Conservation (phyloP, 2,888 invertebrate species). For the Leptodirus hochenwartii region DNA sequence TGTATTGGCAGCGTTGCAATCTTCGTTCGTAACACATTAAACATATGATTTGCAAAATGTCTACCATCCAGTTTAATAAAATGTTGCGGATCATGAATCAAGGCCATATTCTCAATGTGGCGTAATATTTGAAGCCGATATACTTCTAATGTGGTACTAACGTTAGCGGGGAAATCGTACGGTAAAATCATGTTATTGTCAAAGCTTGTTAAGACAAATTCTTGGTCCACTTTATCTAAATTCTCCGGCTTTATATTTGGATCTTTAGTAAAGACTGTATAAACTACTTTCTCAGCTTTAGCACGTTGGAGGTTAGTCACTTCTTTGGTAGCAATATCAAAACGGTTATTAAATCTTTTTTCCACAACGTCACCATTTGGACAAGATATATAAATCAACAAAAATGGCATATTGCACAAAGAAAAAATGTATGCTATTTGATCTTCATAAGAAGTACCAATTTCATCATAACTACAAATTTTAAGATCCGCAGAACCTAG, state of each 20-base stretch:
- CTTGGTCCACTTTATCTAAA: not conserved
- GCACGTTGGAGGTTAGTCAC: constrained; percentile 17
- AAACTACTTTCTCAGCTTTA: constrained; percentile 10
- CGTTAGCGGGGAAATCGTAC: constrained; percentile 27
- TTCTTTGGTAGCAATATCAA: constrained; percentile 19
- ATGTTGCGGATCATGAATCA: constrained; percentile 33
- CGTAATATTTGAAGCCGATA: constrained; percentile 29
- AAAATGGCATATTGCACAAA: constrained; percentile 19
- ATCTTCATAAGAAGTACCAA: constrained; percentile 18
- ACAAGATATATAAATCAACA: constrained; percentile 37
- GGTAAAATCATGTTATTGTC: constrained; percentile 20
- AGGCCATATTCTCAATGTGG: constrained; percentile 31
- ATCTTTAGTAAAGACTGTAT: constrained; percentile 11
- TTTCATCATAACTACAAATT: constrained; percentile 16
- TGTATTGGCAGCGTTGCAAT: constrained; percentile 24
- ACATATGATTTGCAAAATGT: constrained; percentile 28
- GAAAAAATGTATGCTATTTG: constrained; percentile 23
- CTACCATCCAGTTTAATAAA: constrained; percentile 41
- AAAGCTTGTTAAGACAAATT: constrained; percentile 13
- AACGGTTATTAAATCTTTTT: constrained; percentile 22
- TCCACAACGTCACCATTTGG: constrained; percentile 33
- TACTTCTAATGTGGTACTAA: constrained; percentile 31
- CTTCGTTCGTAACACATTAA: constrained; percentile 29
- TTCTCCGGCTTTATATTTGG: not conserved
- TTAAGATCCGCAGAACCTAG: constrained; percentile 10